Base-by-base conservation (phyloP, 2,888 invertebrate species). In the Oligia latruncula region DNA sequence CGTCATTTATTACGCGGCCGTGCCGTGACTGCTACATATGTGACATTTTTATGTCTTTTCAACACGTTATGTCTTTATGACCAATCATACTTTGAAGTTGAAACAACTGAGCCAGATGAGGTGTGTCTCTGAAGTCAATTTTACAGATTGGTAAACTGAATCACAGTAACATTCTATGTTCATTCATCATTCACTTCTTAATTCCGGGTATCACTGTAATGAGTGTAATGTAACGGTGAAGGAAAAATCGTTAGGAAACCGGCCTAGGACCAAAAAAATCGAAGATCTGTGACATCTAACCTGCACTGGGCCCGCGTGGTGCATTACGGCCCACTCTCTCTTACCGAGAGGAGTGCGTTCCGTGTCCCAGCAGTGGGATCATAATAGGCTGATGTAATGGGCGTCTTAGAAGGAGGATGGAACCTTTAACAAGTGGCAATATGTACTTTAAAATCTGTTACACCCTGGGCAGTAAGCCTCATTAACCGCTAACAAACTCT, bases 41-140 rank as follows among this genome's bases (percentile, higher is more conserved):
- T 64, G 66, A 62, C 77, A 68, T 72, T 86, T 77, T 84, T 77
- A 82, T 83, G 87, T 71, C 71, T 88, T 77, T 80, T 81, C 78
- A 77, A 77, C 72, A 81, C 77, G 55, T 83, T 82, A 46, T 76
- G 55, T 58, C 46, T 87, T 75, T 75, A 84, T 80, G 58, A 29
- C 20, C 84, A 79, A 84, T 79, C 49, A 71, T 71, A 55, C 60
- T 71, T 84, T 58, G 43, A 65, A 71, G 6, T 77, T 64, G 40
- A n/a, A 66, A 74, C 15, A 62, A 58, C 20, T 23, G 35, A 20
- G 46, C 23, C 6, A 17, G n/a, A 8, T 46, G 52, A 80, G 40
- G 23, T 84, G 40, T 40, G 46, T 29, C n/a, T 23, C 40, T 67
- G 23, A n/a, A 80, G 23, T 81, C 13, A 81, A 85, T 66, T 62